Base-by-base conservation (phyloP, 2,797 vertebrate genomes). In the Meriones psammophilus region DNA sequence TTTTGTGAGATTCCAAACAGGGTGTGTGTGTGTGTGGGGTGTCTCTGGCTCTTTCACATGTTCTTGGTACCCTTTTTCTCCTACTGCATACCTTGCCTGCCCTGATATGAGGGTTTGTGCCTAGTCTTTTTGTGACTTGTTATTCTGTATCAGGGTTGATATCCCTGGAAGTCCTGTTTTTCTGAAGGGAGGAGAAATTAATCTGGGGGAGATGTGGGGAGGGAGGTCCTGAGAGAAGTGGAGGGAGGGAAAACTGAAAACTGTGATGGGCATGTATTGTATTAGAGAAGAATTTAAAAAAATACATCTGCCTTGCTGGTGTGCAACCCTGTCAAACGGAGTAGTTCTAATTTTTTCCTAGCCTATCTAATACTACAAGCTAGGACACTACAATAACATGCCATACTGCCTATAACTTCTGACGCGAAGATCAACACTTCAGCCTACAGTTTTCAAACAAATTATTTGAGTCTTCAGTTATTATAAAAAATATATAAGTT, bases 281-380 rank as follows among this genome's bases (percentile, higher is more conserved):
- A 13, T 74, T 4, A 42, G 22, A 74, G 36, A 12, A 10, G 1
- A 74, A 42, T 42, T 28, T 4, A 10, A 74, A 26, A 73, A 39
- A 74, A 8, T 3, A 79, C n/a, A 73, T 89, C 9, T 50, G 62
- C 3, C 68, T 95, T n/a, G 30, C 89, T 96, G 71, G 56, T 73
- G 85, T 88, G 33, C 93, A 79, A 56, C 36, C 74, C 8, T 10
- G 18, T 95, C 30, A 73, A 97, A 85, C 5, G 58, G 22, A 79
- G 1, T 80, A 81, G 15, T 71, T 22, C 86, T 94, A 93, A 58
- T 83, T 95, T 94, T 93, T 95, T 46, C 42, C 83, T 87, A 85
- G 12, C 79, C 26, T 54, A 84, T 54, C 22, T 26, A 83, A 79
- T 17, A 79, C 68, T 26, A 3, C 30, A 77, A 83, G 69, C 8